phyloP scores from a whole-genome alignment of 1,140 invertebrate species.

The Trissolcus basalis region DNA sequence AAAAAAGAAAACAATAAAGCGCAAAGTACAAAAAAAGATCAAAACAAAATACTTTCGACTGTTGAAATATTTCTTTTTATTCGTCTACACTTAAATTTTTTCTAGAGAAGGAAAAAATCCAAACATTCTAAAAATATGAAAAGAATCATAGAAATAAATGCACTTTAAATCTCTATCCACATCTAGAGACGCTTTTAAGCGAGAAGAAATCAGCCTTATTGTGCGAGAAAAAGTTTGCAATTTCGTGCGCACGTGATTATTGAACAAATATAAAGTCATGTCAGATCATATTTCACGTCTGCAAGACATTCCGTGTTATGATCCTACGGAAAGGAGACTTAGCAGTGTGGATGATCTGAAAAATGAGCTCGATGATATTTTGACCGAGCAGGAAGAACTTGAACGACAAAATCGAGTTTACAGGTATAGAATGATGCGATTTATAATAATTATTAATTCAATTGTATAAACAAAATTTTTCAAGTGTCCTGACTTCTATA shows the following conservation, averaged over 20 bases:
- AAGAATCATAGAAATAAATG: too few species aligned
- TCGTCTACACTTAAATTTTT: too few species aligned
- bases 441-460: too few species aligned
- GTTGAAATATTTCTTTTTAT: too few species aligned
- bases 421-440: conserved; percentile 60
- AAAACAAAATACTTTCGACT: too few species aligned
- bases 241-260: not conserved
- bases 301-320: conserved; percentile 45
- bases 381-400: conserved; percentile 38
- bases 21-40: too few species aligned
- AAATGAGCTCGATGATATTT: conserved; percentile 45
- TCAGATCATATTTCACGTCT: conserved; percentile 65
- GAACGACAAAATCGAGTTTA: conserved; percentile 64
- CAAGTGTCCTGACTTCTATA: too few species aligned
- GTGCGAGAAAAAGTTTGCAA: conserved; percentile 1
- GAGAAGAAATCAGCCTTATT: not conserved
- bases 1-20: too few species aligned
- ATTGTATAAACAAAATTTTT: too few species aligned
- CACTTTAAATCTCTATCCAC: too few species aligned
- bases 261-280: conserved; percentile 30
- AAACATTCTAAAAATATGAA: too few species aligned
- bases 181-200: not conserved
- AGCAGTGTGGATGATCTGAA: conserved; percentile 61
- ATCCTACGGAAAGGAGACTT: conserved; percentile 56
- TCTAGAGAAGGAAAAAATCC: too few species aligned